A percentile compares a stretch with the other conserved stretches of the same genome.
Evolutionary conservation across 2,888 invertebrate species (phyloP).

Genomic region (Drosophila fungiperda): DNA sequence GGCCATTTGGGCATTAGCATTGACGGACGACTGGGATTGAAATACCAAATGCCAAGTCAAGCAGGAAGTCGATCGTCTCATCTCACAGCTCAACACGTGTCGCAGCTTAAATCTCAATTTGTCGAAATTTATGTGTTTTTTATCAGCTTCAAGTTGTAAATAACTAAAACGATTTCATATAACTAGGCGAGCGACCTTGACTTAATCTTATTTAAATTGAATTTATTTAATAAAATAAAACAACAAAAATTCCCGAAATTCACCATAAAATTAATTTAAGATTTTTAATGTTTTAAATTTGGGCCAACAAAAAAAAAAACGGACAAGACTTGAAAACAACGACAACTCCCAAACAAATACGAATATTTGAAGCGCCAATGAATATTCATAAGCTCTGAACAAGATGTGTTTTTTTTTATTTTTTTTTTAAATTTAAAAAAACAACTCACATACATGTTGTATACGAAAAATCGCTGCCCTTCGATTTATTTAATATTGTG

Average conservation of each 20-base stretch:
- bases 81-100: background rate
- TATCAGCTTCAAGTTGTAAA: background rate
- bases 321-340: constrained; percentile 14
- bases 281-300: constrained; percentile 39
- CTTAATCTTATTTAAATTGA: background rate
- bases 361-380: constrained; percentile 62
- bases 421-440: constrained; percentile 33
- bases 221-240: background rate
- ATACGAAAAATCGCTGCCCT: constrained; percentile 36
- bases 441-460: constrained; percentile 16
- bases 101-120: background rate
- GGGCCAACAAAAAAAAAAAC: constrained; percentile 47
- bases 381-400: constrained; percentile 57
- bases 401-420: constrained; percentile 37
- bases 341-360: constrained; percentile 19
- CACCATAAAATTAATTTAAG: constrained; percentile 10
- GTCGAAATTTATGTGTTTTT: background rate
- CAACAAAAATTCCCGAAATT: constrained; percentile 13
- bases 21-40: background rate
- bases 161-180: background rate
- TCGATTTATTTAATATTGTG: constrained; percentile 36
- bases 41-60: background rate
- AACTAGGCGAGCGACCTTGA: background rate
- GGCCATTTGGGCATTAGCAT: constrained; percentile 6
- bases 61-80: constrained; percentile 18